These are phyloP conservation scores for Cynocephalus volans DNA, from an alignment of 2,113 vertebrate genomes.

Conservation along the genomic window DNA sequence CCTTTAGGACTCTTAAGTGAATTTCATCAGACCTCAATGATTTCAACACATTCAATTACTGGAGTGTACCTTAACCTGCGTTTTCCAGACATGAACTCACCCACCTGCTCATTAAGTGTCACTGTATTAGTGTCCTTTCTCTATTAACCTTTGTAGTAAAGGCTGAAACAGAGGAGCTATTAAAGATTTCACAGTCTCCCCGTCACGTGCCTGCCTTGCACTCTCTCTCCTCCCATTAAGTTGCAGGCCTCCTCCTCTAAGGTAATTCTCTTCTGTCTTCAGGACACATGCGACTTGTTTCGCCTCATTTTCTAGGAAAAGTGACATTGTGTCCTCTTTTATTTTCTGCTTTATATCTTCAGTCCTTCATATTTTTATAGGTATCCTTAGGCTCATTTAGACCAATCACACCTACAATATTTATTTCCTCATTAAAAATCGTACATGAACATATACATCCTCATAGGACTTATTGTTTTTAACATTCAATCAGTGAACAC, in stretches of 20 bases:
- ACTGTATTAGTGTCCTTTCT: background rate
- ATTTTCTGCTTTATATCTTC: background rate
- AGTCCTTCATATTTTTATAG: background rate
- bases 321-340: background rate
- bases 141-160: constrained; percentile 72
- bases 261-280: constrained; percentile 14
- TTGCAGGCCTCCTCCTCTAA: background rate
- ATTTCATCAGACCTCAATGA: constrained; percentile 65
- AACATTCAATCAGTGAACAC: background rate
- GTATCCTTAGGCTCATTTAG: background rate
- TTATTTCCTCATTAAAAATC: background rate
- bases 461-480: background rate
- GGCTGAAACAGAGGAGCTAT: constrained; percentile 36
- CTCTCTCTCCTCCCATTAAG: background rate
- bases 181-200: constrained; percentile 27
- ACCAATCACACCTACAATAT: background rate
- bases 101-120: constrained; percentile 56
- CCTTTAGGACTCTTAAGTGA: constrained; percentile 51
- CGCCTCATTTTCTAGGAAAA: constrained; percentile 17
- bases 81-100: constrained; percentile 61
- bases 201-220: background rate
- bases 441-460: background rate
- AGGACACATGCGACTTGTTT: background rate
- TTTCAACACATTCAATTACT: constrained; percentile 60
- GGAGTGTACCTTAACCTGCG: constrained; percentile 64